A percentile compares a stretch with the other conserved stretches of the same genome.
These are phyloP conservation scores for Diploptera punctata DNA, from an alignment of 2,888 invertebrate species.

Conservation along the genomic window DNA sequence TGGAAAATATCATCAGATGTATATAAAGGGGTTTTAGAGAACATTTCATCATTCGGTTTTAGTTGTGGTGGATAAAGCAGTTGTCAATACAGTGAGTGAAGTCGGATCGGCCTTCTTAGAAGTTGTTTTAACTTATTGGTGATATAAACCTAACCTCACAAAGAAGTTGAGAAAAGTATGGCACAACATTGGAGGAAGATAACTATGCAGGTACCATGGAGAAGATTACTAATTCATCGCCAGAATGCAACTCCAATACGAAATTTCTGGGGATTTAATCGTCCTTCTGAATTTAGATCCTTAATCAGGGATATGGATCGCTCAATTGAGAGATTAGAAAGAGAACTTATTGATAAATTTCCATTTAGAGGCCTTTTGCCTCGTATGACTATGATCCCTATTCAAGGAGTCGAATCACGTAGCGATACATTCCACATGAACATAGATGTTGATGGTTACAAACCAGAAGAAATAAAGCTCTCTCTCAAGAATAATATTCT, in stretches of 20 bases:
- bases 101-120: too few relatives aligned
- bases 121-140: too few relatives aligned
- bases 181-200: neutral
- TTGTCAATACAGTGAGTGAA: too few relatives aligned
- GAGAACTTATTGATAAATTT: conserved; percentile 36
- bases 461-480: conserved; percentile 48
- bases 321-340: conserved; percentile 41
- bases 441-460: conserved; percentile 45
- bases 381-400: conserved; percentile 36
- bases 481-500: conserved; percentile 45
- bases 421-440: conserved; percentile 43
- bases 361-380: conserved; percentile 35
- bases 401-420: conserved; percentile 32
- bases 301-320: conserved; percentile 45
- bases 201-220: neutral
- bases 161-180: too few relatives aligned
- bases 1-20: neutral
- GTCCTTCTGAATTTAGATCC: conserved; percentile 32
- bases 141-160: too few relatives aligned
- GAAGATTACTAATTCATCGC: neutral
- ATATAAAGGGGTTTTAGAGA: neutral
- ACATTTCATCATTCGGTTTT: too few relatives aligned
- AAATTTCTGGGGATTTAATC: conserved; percentile 6
- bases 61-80: too few relatives aligned
- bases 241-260: neutral